Base-by-base conservation (phyloP, 30 jellyfish, hydroid and myxozoan genomes). In the Pelagia noctiluca region DNA sequence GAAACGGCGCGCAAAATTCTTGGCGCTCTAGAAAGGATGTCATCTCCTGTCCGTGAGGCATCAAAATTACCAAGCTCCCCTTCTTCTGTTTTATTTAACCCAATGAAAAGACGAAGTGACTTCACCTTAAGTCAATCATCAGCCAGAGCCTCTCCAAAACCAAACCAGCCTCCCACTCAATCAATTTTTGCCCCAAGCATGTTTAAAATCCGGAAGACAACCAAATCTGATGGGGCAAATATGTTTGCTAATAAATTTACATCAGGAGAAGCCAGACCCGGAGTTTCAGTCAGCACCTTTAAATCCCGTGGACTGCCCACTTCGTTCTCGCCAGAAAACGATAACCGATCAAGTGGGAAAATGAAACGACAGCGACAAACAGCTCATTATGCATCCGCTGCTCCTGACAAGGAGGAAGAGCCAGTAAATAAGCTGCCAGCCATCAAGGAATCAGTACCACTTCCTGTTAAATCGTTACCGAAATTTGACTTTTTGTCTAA, bases 41-140 rank as follows among this genome's bases (percentile, higher is more conserved):
- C 99, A 21, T 84, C 99, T 19, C 99, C 99, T 0, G 90, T 95
- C 28, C 76, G 49, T 29, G 99, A 95, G 62, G 90, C 99, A 22
- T 72, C 90, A 33, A 95, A 80, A 53, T 67, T 95, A 36, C 97
- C 99, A 0, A 64, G 32, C 13, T 86, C 88, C n/a, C 85, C 86
- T 0, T 67, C 89, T 4, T 75, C 85, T 30, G 85, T 68, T 36
- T 46, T 74, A 2, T 71, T 75, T 64, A 86, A 76, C 24, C 86
- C 89, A 30, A 49, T 35, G 25, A 63, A 54, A 48, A 66, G 62
- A 71, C 35, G 82, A 75, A 2, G 67, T n/a, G 89, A 76, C 22
- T 38, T 38, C 2, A 37, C 75, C 28, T 31, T 60, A 28, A 61
- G 46, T 22, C 71, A 36, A 2, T 75, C 66, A 29, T 38, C 87